Base-by-base conservation (phyloP, 2,888 invertebrate species). In the Leptinotarsa tumamoca region DNA sequence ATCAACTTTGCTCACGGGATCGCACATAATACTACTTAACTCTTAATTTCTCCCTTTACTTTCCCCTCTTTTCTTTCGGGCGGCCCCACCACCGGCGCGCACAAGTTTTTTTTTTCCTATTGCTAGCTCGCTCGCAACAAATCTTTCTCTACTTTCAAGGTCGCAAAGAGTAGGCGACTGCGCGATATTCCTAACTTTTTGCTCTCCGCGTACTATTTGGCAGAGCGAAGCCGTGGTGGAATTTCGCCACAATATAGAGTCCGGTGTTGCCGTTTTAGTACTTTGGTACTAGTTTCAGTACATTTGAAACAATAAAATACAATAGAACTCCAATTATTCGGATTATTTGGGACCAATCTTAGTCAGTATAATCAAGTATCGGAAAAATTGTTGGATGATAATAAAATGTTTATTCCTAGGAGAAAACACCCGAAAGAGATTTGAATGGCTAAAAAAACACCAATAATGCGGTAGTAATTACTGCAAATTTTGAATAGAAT, bases 31-130 rank as follows among this genome's bases (percentile, higher is more conserved):
- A 87, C 86, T 86, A 86, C 86, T 77, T 85, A 86, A 84, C 84
- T 87, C 87, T 87, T 86, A 88, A 89, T 89, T 89, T 89, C 88
- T 89, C 87, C 87, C 88, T 88, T 88, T 88, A 88, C 88, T 89
- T 89, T 88, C 88, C 89, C 88, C 88, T 87, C 88, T 87, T 88
- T 87, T 87, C 87, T 87, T 86, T 87, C 86, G 84, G 23, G 14
- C 77, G 72, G 75, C 76, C 78, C 81, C 86, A 86, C 85, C 85
- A 84, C 85, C 81, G 83, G 79, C 78, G 80, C 81, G 80, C 84
- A 82, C 84, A 83, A 83, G 84, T 86, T 86, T 63, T 63, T 33
- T 33, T 87, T 88, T 88, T 88, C 86, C 87, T 86, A 85, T 85
- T 83, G 85, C 86, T 85, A 83, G 85, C 87, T 87, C 87, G 85